phyloP scores from a whole-genome alignment of 2,797 vertebrate species.

The Phrynocephalus forsythii region DNA sequence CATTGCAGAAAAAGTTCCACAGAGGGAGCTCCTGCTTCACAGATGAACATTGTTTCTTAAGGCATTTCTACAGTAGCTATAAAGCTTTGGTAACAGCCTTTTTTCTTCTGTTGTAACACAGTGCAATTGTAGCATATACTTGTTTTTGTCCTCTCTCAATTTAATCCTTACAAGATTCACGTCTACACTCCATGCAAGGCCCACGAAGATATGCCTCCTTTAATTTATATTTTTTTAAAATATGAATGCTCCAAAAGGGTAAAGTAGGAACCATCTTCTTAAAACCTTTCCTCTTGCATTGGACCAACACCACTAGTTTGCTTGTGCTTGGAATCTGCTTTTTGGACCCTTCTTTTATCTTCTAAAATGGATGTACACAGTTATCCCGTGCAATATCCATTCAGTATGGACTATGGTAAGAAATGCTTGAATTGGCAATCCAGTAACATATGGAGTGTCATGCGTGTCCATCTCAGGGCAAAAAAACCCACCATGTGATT shows the following conservation, averaged over 20 bases:
- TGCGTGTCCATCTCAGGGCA: too few relatives aligned
- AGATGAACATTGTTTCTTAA: constrained; percentile 51
- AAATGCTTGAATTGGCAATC: too few relatives aligned
- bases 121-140: constrained; percentile 6
- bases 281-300: too few relatives aligned
- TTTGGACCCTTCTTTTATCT: neutral
- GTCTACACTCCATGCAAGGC: neutral
- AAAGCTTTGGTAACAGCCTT: constrained; percentile 29
- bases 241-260: neutral
- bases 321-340: neutral
- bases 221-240: constrained; percentile 8
- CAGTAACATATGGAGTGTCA: too few relatives aligned
- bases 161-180: neutral
- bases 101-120: constrained; percentile 14
- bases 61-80: constrained; percentile 37
- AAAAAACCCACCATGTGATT: neutral
- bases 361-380: neutral
- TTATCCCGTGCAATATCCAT: too few relatives aligned
- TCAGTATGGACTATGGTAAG: too few relatives aligned
- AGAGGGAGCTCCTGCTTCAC: constrained; percentile 75
- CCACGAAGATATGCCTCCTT: neutral
- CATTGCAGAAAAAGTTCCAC: constrained; percentile 11
- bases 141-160: constrained; percentile 11
- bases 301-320: too few relatives aligned
- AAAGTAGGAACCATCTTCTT: neutral